Evolutionary conservation across 2,797 vertebrate species (phyloP).

Genomic region (Lepus townsendii): DNA sequence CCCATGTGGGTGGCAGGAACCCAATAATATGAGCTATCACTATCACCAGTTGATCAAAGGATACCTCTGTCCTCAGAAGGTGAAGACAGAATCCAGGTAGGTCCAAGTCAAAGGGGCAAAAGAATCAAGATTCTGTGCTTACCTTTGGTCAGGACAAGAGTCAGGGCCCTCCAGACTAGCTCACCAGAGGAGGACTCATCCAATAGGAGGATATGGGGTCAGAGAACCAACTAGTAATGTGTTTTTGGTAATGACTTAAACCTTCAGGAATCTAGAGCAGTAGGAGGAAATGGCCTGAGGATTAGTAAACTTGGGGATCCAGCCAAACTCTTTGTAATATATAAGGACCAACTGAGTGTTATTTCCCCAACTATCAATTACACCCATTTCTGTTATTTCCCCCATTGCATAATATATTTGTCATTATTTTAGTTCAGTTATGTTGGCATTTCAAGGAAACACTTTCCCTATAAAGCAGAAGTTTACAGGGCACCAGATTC

Average conservation of each 20-base stretch:
- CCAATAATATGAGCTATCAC: too few relatives aligned
- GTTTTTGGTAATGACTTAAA: neutral
- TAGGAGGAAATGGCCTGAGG: conserved; percentile 4
- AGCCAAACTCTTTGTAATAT: neutral
- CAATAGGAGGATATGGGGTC: neutral
- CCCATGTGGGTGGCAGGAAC: too few relatives aligned
- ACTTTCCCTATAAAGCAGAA: conserved; percentile 16
- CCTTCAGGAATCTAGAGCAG: neutral
- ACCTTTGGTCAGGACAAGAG: neutral
- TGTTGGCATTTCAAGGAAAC: conserved; percentile 45
- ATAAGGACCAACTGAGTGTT: neutral
- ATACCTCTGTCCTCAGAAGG: conserved; percentile 7
- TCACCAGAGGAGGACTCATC: neutral
- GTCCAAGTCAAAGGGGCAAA: neutral
- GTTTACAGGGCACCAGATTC: too few relatives aligned
- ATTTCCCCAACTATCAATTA: neutral
- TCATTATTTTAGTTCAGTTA: conserved; percentile 40
- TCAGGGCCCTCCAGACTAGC: neutral
- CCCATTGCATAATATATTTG: neutral
- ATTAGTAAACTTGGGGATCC: conserved; percentile 1
- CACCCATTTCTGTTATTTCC: conserved; percentile 11
- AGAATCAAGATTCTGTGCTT: neutral
- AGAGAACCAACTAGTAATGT: neutral
- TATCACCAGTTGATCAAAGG: neutral
- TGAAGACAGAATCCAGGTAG: neutral